Conservation (phyloP, 1,140 invertebrate species). For the Leptopilina clavipes region DNA sequence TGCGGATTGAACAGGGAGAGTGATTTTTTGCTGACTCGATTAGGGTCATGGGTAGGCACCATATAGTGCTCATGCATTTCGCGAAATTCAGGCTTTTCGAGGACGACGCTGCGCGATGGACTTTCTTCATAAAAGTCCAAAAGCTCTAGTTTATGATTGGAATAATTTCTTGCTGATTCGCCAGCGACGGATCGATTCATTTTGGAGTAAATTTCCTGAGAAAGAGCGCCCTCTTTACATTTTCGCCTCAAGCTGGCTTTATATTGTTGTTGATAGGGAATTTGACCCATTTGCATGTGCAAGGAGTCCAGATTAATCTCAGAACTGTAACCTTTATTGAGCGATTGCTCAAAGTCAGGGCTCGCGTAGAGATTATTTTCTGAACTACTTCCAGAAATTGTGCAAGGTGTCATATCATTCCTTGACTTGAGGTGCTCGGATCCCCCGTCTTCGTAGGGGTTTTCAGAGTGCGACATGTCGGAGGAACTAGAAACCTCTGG, state of each 20-base stretch:
- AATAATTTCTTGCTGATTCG: constrained; percentile 43
- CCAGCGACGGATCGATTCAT: constrained; percentile 34
- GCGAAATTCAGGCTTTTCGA: constrained; percentile 10
- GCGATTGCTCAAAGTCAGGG: constrained; percentile 37
- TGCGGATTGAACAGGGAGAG: constrained; percentile 70
- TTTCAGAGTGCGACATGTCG: constrained; percentile 57
- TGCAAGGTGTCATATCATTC: constrained; percentile 45
- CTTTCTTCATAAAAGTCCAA: constrained; percentile 46
- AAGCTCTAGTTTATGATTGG: constrained; percentile 45
- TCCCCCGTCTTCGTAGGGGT: constrained; percentile 40
- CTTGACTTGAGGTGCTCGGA: constrained; percentile 45
- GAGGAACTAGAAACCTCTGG: constrained; percentile 62
- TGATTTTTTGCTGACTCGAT: constrained; percentile 57
- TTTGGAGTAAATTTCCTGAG: constrained; percentile 35
- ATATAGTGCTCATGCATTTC: constrained; percentile 62
- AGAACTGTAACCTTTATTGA: constrained; percentile 44
- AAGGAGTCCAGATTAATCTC: constrained; percentile 43
- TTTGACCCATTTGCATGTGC: constrained; percentile 15
- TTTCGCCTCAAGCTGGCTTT: constrained; percentile 31
- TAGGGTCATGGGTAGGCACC: constrained; percentile 63
- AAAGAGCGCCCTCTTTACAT: constrained; percentile 14
- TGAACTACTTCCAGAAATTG: constrained; percentile 53
- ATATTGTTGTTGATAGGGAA: constrained; percentile 31
- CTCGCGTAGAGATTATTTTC: constrained; percentile 48
- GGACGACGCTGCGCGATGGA: background rate